Evolutionary conservation across 1,140 invertebrate genomes (phyloP), one percentile per base, ranked within the genome.

Genomic region (Episyrphus balteatus): DNA sequence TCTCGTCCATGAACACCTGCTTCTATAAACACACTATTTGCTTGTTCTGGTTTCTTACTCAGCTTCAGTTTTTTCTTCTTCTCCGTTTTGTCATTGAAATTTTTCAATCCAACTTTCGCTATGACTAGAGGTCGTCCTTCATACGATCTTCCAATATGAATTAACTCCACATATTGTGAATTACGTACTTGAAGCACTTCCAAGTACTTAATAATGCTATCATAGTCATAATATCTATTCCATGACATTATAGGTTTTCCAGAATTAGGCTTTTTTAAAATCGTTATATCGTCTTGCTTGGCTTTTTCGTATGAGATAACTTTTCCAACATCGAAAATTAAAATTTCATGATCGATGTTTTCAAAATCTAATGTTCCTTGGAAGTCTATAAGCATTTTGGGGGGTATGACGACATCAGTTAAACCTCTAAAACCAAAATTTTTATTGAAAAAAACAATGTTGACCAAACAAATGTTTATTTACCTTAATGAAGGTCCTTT

Each of bases 1-100:
- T 92, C 88, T 36, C 87, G 61, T 0, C 84, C 87, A 57, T 92
- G 88, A 46, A 84, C 80, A 1, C 86, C 77, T 14, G 75, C 79
- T 42, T 83, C 81, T 21, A 83, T 66, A 55, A 83, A 77, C 26
- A 83, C 73, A 0, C 73, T 73, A 44, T 66, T 66, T 26, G 80
- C 80, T 51, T 59, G 55, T 1, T 56, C 58, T 0, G 59, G 47
- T 13, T 57, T 57, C 8, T 56, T 50, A n/a, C 61, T 66, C 34
- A 56, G 46, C 37, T 59, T 61, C 38, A 70, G 71, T 1, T 61
- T 54, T 36, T 58, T 58, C 2, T 47, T 44, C 13, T 50, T 60
- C 11, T 58, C 38, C 0, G 44, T 3, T 6, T 52, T 43, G 5
- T 44, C 44, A 3, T 50, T 43, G 1, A 49, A 34, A 13, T 55